Conservation (phyloP, 2,113 vertebrate genomes). For the Bubo scandiacus region DNA sequence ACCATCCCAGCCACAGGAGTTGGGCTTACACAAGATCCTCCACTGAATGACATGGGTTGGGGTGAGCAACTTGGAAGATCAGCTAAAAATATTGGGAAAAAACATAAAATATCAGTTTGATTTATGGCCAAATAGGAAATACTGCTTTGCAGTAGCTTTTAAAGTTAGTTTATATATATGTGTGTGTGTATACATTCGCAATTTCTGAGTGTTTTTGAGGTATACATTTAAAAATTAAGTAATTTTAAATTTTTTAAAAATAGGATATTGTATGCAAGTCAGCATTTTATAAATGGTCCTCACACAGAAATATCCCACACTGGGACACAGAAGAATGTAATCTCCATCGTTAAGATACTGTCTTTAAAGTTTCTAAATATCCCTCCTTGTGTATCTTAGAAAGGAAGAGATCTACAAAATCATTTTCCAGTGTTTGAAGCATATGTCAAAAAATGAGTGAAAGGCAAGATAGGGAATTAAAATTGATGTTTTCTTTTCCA, state of each 20-base stretch:
- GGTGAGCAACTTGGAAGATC: neutral
- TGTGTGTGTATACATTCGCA: too few relatives aligned
- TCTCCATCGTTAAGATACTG: neutral
- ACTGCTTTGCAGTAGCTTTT: neutral
- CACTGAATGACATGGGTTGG: neutral
- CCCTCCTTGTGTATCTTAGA: neutral
- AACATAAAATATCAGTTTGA: neutral
- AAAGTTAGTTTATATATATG: neutral
- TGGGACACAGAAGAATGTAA: too few relatives aligned
- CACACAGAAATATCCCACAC: neutral
- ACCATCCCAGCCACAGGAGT: neutral
- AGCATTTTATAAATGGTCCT: neutral
- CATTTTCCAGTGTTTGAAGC: neutral
- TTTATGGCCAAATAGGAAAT: neutral
- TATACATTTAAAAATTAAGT: neutral
- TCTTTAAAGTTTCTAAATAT: neutral
- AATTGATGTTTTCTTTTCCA: neutral
- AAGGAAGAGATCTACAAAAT: neutral
- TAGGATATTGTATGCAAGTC: neutral
- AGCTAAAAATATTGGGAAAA: neutral
- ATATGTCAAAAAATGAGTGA: neutral
- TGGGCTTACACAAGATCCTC: neutral
- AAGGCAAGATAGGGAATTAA: neutral
- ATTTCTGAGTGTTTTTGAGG: neutral
- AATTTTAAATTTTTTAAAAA: neutral